Percentiles rank a stretch among this genome's conserved stretches.
phyloP scores from a whole-genome alignment of 2,113 vertebrate species.

The Jaculus jaculus region DNA sequence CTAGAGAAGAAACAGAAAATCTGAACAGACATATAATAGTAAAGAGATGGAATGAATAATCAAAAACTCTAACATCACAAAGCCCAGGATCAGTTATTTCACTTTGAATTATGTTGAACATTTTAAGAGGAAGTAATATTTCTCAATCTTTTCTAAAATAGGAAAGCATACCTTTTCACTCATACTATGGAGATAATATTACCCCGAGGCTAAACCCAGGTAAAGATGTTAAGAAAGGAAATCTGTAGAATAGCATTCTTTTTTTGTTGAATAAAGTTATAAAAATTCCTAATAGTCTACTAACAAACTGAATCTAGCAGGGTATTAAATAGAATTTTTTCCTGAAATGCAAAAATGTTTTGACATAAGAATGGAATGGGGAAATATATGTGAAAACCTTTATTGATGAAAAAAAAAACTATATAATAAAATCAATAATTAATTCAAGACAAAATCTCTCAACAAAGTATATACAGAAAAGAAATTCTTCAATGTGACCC shows the following conservation, averaged over 20 bases:
- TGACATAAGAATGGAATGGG: background rate
- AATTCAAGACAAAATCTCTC: background rate
- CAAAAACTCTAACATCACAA: background rate
- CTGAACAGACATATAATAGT: background rate
- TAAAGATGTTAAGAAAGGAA: background rate
- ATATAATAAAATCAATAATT: background rate
- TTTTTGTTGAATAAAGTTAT: background rate
- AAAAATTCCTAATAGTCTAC: background rate
- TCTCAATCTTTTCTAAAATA: background rate
- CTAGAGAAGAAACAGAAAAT: background rate
- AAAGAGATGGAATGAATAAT: constrained; percentile 16
- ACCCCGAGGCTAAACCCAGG: background rate
- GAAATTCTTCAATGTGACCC: background rate
- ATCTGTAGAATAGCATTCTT: background rate
- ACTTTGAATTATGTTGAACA: background rate
- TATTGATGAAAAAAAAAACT: background rate
- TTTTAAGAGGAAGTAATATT: background rate
- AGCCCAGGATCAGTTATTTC: background rate
- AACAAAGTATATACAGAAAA: background rate
- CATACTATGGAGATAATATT: background rate
- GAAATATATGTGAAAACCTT: background rate
- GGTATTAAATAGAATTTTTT: background rate
- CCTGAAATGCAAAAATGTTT: background rate
- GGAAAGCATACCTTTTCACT: background rate
- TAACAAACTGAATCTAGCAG: background rate